A percentile compares a stretch with the other conserved stretches of the same genome.
Evolutionary conservation across 2,888 invertebrate species (phyloP).

Genomic region (Arge pagana): DNA sequence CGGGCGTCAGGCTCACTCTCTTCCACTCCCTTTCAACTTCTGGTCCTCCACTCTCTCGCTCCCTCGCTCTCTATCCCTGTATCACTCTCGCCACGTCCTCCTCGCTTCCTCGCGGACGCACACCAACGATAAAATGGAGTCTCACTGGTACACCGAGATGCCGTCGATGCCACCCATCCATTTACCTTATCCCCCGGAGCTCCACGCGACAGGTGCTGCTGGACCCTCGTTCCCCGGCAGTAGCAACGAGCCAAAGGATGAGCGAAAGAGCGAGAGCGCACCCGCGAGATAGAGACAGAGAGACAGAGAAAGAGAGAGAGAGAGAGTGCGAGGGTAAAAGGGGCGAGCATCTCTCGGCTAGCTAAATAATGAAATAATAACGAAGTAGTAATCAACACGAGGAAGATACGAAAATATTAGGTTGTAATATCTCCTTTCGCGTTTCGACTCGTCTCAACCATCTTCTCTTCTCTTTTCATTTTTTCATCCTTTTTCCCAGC

Average conservation of each 20-base stretch:
- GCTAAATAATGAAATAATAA: slow-evolving; percentile 21
- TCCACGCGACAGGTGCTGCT: slow-evolving; percentile 55
- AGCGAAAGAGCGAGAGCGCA: slow-evolving; percentile 17
- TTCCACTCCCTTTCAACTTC: slow-evolving; percentile 17
- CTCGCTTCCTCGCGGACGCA: slow-evolving; percentile 9
- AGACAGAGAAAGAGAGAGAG: slow-evolving; percentile 25
- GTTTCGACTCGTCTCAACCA: too few species aligned
- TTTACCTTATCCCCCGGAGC: slow-evolving; percentile 35
- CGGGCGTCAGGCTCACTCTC: slow-evolving; percentile 22
- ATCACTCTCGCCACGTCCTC: not conserved
- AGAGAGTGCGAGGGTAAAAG: slow-evolving; percentile 19
- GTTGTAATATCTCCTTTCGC: too few species aligned
- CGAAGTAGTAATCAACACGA: too few species aligned
- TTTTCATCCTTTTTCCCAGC: too few species aligned
- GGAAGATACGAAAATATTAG: too few species aligned
- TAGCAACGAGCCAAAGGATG: slow-evolving; percentile 14
- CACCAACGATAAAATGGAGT: too few species aligned
- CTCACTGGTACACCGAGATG: too few species aligned
- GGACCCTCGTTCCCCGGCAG: slow-evolving; percentile 32
- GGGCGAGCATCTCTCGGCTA: too few species aligned
- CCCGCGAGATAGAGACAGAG: slow-evolving; percentile 27
- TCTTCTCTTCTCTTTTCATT: too few species aligned
- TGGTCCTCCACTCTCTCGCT: slow-evolving; percentile 19
- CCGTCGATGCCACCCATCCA: slow-evolving; percentile 12
- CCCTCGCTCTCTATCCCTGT: slow-evolving; percentile 5